Evolutionary conservation across 2,113 vertebrate species (phyloP).

Genomic region (Pionites leucogaster): DNA sequence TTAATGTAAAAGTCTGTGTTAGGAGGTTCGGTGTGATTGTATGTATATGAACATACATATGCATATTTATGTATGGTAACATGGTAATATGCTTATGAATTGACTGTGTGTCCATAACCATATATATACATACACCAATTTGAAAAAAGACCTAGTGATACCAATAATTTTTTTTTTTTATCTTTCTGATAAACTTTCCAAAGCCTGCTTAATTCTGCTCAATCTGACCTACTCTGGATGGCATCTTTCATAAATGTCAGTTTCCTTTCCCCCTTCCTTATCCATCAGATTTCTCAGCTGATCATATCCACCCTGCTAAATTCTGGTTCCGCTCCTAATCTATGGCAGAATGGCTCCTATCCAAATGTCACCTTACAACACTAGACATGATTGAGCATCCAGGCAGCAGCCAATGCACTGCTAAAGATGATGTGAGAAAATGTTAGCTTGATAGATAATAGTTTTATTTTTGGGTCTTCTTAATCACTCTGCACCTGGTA

Average conservation of each 20-base stretch:
- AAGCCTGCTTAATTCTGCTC: background rate
- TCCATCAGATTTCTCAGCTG: background rate
- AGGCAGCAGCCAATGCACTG: background rate
- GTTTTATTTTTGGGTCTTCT: constrained; percentile 49
- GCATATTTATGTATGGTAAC: constrained; percentile 50
- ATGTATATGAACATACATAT: constrained; percentile 4
- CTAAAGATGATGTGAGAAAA: constrained; percentile 7
- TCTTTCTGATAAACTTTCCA: background rate
- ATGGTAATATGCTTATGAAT: background rate
- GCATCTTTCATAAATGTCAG: background rate
- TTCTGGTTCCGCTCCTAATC: background rate
- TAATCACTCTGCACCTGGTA: constrained; percentile 43
- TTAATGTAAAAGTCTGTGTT: background rate
- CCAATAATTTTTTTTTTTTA: background rate
- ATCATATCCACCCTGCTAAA: background rate
- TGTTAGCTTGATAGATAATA: constrained; percentile 30
- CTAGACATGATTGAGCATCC: background rate
- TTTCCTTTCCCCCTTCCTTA: background rate
- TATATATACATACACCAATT: background rate
- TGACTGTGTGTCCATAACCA: constrained; percentile 6
- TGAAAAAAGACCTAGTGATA: background rate
- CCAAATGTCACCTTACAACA: background rate
- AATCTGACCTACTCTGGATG: background rate
- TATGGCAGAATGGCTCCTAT: background rate
- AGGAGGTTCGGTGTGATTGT: background rate